These are phyloP conservation scores for Anthopleura xanthogrammica DNA, from an alignment of 92 coral and sea anemone species.

Conservation along the genomic window DNA sequence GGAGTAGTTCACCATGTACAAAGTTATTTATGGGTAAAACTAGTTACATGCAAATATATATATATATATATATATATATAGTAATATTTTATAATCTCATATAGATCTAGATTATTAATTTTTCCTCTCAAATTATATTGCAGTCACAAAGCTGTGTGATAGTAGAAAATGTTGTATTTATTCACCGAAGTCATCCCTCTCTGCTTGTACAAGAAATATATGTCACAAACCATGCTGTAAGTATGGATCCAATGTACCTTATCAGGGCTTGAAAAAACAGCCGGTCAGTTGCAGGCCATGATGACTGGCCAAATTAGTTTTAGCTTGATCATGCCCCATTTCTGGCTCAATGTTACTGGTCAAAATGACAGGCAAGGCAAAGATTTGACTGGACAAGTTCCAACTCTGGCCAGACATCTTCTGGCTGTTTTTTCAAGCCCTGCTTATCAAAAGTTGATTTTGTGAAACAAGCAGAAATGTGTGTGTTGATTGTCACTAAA, in stretches of 20 bases:
- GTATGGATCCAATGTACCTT: constrained; percentile 18
- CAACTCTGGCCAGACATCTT: too few species aligned
- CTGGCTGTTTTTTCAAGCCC: too few species aligned
- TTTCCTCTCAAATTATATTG: neutral
- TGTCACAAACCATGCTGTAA: constrained; percentile 80
- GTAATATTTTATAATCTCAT: neutral
- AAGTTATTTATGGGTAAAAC: constrained; percentile 79
- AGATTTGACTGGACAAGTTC: too few species aligned
- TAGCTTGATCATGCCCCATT: too few species aligned
- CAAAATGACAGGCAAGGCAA: too few species aligned
- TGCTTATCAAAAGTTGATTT: too few species aligned
- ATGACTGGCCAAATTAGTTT: too few species aligned
- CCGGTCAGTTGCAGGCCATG: too few species aligned
- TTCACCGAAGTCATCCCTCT: constrained; percentile 79
- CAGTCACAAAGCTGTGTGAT: constrained; percentile 86
- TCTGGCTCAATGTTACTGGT: too few species aligned
- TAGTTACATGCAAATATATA: neutral
- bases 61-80: neutral
- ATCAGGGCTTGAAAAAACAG: too few species aligned
- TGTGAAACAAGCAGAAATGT: too few species aligned
- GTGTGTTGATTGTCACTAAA: too few species aligned
- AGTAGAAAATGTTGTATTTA: constrained; percentile 73
- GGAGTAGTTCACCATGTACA: constrained; percentile 82
- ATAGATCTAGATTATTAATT: neutral
- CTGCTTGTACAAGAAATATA: constrained; percentile 85